phyloP scores from a whole-genome alignment of 2,797 vertebrate genomes.

The Knipowitschia caucasica region DNA sequence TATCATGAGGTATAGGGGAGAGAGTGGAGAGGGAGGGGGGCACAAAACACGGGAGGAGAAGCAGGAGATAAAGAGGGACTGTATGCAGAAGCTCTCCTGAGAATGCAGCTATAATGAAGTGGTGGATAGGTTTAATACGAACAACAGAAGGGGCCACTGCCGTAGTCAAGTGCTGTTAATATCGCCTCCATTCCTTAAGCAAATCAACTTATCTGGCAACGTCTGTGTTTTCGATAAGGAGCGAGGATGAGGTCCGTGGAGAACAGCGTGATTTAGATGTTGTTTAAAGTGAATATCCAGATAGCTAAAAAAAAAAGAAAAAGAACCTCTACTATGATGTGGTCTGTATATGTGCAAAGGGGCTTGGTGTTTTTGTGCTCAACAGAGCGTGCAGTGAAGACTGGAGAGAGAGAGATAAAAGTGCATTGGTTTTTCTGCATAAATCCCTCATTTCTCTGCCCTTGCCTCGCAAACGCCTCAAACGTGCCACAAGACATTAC shows the following conservation, averaged over 20 bases:
- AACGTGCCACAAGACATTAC: conserved; percentile 78
- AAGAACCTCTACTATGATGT: conserved; percentile 68
- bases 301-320: conserved; percentile 65
- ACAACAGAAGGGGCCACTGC: conserved; percentile 71
- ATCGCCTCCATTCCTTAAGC: conserved; percentile 76
- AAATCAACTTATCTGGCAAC: conserved; percentile 77
- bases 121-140: conserved; percentile 76
- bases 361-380: conserved; percentile 55
- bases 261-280: conserved; percentile 76
- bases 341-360: conserved; percentile 67
- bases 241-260: conserved; percentile 69
- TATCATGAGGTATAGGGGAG: conserved; percentile 52
- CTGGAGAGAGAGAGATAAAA: conserved; percentile 61
- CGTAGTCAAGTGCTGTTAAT: conserved; percentile 73
- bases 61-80: conserved; percentile 76
- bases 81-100: conserved; percentile 74
- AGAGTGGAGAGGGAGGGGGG: conserved; percentile 41
- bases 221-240: conserved; percentile 75
- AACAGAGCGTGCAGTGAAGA: conserved; percentile 46
- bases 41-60: conserved; percentile 54
- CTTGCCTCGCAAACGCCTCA: conserved; percentile 64
- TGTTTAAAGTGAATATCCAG: conserved; percentile 76
- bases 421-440: conserved; percentile 56
- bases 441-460: conserved; percentile 72
- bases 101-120: conserved; percentile 79